These are phyloP conservation scores for Platyrinchus mystaceus DNA, from an alignment of 2,797 vertebrate species.

Conservation along the genomic window DNA sequence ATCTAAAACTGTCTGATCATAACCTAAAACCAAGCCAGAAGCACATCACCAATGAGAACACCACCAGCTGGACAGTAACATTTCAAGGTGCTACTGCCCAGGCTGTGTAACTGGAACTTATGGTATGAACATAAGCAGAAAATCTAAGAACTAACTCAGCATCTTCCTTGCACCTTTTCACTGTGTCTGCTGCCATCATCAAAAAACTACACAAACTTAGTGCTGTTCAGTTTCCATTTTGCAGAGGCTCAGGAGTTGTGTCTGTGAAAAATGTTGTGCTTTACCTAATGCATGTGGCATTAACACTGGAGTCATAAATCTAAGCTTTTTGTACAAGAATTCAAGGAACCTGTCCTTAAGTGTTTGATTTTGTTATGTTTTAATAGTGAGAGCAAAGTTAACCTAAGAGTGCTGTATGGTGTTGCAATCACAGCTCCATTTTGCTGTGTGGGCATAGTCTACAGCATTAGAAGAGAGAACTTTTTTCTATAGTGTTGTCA, in stretches of 20 bases:
- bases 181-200: not conserved
- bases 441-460: not conserved
- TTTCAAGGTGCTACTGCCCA: not conserved
- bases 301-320: not conserved
- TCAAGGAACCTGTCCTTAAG: not conserved
- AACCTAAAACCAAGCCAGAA: not conserved
- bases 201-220: not conserved
- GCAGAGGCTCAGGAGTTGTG: not conserved
- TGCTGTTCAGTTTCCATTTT: not conserved
- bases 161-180: not conserved
- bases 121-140: not conserved
- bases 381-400: not conserved
- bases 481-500: not conserved
- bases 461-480: not conserved
- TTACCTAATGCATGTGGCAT: not conserved
- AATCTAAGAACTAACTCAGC: not conserved
- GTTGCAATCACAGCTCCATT: not conserved
- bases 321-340: not conserved
- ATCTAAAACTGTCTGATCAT: not conserved
- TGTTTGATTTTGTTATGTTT: not conserved
- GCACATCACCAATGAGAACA: not conserved
- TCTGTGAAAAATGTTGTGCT: not conserved
- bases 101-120: not conserved
- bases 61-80: not conserved
- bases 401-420: not conserved